phyloP scores from a whole-genome alignment of 2,113 vertebrate species.

The Carollia perspicillata region DNA sequence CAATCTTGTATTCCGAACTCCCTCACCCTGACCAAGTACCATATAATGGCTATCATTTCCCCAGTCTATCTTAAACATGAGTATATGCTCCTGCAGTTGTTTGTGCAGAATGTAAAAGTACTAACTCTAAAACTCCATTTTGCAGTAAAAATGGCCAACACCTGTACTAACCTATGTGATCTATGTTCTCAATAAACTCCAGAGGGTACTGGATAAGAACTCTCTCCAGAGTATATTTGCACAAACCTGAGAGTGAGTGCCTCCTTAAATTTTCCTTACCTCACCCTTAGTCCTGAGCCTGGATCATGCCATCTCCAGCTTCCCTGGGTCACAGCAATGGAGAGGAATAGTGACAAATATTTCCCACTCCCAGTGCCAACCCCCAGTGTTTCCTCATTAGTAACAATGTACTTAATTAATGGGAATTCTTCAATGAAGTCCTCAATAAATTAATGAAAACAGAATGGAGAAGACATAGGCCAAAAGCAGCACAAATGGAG shows the following conservation, averaged over 20 bases:
- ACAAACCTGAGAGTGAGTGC: background rate
- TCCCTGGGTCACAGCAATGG: background rate
- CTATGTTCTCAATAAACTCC: background rate
- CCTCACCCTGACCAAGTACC: background rate
- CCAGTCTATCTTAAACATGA: background rate
- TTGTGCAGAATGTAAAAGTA: background rate
- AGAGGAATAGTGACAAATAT: background rate
- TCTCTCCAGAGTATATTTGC: background rate
- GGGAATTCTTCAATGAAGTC: too few species aligned
- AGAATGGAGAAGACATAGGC: background rate
- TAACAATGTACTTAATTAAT: background rate
- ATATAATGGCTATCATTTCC: background rate
- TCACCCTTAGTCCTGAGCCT: background rate
- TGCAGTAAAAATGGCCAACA: background rate
- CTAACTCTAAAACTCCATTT: background rate
- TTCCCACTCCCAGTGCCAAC: background rate
- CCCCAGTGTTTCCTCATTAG: background rate
- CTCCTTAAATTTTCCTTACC: background rate
- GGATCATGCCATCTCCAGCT: background rate
- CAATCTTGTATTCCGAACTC: background rate
- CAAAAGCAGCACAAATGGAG: background rate
- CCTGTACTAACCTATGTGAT: background rate
- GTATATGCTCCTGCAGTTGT: background rate
- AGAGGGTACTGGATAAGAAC: background rate
- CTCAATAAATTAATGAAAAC: background rate